Percentiles rank a stretch among this genome's conserved stretches.
These are phyloP conservation scores for Ectemnius continuus DNA, from an alignment of 2,888 invertebrate species.

Conservation along the genomic window DNA sequence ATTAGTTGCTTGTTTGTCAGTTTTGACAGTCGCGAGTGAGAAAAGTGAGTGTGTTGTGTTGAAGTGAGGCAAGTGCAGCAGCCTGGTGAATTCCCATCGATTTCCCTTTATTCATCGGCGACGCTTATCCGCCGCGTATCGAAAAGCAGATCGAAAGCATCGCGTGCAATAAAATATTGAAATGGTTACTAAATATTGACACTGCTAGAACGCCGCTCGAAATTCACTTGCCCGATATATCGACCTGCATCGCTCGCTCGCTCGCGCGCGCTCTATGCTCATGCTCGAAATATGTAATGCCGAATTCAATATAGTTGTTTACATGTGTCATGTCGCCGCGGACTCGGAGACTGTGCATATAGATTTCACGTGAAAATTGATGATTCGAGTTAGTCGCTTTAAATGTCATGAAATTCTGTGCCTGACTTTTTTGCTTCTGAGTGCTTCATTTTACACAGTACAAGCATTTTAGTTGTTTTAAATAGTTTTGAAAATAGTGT, in stretches of 20 bases:
- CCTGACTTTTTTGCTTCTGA: too few species aligned
- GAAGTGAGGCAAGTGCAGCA: too few species aligned
- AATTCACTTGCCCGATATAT: constrained; percentile 38
- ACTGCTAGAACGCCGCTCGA: constrained; percentile 43
- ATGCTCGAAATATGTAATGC: constrained; percentile 9
- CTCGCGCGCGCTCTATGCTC: constrained; percentile 30
- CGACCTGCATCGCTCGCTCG: constrained; percentile 5
- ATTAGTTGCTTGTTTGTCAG: too few species aligned
- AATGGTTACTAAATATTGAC: constrained; percentile 50
- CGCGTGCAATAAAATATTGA: constrained; percentile 48
- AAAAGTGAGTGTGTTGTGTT: too few species aligned
- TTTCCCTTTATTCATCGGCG: constrained; percentile 26
- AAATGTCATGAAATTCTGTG: too few species aligned
- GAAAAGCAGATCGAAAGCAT: not conserved
- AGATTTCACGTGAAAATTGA: not conserved
- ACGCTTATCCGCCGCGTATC: constrained; percentile 24
- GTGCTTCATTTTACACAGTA: too few species aligned
- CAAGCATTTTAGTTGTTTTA: too few species aligned
- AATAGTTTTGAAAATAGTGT: too few species aligned
- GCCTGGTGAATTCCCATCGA: constrained; percentile 15
- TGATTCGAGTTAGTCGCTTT: not conserved
- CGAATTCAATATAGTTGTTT: constrained; percentile 7
- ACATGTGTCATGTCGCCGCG: not conserved
- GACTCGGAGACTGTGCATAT: not conserved
- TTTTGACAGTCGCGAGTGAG: too few species aligned